A percentile compares a stretch with the other conserved stretches of the same genome.
Evolutionary conservation across 2,888 invertebrate genomes (phyloP).

Genomic region (Cheilosia pagana): DNA sequence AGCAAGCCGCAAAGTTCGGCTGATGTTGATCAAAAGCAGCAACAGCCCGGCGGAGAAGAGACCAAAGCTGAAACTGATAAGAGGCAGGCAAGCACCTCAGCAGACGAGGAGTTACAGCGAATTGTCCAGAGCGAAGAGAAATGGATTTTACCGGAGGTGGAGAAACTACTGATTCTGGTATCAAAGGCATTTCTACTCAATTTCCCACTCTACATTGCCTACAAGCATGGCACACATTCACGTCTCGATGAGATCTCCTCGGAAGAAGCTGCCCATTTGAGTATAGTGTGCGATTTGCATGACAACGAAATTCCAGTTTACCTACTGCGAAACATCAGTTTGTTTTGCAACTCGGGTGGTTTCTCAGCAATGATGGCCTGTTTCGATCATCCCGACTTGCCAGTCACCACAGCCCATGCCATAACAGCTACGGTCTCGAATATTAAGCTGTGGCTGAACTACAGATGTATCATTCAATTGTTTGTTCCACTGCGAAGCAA

Average conservation of each 20-base stretch:
- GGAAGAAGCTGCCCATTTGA: conserved; percentile 88
- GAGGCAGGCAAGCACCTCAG: conserved; percentile 36
- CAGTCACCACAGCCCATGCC: conserved; percentile 95
- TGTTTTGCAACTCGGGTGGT: conserved; percentile 96
- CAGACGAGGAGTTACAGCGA: conserved; percentile 43
- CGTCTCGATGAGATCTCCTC: conserved; percentile 92
- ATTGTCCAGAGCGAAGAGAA: conserved; percentile 81
- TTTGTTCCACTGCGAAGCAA: conserved; percentile 94
- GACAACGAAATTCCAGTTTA: conserved; percentile 97
- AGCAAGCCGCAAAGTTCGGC: conserved; percentile 31
- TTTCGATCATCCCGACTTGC: conserved; percentile 92
- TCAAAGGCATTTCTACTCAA: conserved; percentile 95
- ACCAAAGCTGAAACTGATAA: conserved; percentile 56
- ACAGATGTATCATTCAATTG: conserved; percentile 93
- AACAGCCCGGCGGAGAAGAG: conserved; percentile 19
- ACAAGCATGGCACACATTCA: conserved; percentile 92
- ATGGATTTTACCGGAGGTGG: conserved; percentile 93
- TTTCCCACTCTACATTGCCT: conserved; percentile 94
- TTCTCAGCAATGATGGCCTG: conserved; percentile 94
- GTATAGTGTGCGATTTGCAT: conserved; percentile 92
- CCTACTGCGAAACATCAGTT: conserved; percentile 94
- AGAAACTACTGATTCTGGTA: conserved; percentile 93
- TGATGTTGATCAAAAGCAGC: conserved; percentile 77
- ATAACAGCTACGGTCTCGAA: conserved; percentile 96
- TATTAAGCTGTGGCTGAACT: conserved; percentile 96